phyloP scores from a whole-genome alignment of 2,888 invertebrate species.

The Lamellibrachia columna region DNA sequence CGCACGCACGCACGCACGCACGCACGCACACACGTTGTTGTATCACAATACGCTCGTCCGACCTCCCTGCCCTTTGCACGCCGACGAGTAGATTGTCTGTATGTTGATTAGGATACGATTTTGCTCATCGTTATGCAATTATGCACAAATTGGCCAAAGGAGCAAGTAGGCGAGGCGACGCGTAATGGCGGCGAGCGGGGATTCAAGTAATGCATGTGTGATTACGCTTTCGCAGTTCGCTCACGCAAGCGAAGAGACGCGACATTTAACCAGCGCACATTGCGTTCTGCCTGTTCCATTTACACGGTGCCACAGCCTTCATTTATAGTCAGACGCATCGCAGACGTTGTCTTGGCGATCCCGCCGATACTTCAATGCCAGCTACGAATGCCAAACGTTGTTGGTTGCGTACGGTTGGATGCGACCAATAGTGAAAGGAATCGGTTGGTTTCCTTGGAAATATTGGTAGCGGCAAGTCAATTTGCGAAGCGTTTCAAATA shows the following conservation, averaged over 20 bases:
- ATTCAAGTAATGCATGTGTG: background rate
- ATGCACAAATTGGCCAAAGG: background rate
- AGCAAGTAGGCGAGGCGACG: background rate
- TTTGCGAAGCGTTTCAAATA: background rate
- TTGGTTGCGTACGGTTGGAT: background rate
- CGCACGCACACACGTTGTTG: background rate
- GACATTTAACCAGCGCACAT: background rate
- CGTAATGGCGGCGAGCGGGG: background rate
- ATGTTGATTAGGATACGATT: background rate
- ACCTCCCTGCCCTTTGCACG: background rate
- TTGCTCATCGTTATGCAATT: background rate
- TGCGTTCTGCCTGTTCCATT: background rate
- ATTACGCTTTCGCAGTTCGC: background rate
- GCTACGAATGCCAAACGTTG: background rate
- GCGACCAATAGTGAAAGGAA: background rate
- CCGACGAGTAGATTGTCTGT: background rate
- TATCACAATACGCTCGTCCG: background rate
- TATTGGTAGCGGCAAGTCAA: background rate
- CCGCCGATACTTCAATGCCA: background rate
- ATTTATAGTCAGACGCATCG: background rate
- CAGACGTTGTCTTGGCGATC: background rate
- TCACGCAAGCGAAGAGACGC: background rate
- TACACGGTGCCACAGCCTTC: background rate
- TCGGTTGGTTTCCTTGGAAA: background rate
- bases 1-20: no score